Evolutionary conservation across 2,113 vertebrate species (phyloP).

Genomic region (Ciconia stormi): DNA sequence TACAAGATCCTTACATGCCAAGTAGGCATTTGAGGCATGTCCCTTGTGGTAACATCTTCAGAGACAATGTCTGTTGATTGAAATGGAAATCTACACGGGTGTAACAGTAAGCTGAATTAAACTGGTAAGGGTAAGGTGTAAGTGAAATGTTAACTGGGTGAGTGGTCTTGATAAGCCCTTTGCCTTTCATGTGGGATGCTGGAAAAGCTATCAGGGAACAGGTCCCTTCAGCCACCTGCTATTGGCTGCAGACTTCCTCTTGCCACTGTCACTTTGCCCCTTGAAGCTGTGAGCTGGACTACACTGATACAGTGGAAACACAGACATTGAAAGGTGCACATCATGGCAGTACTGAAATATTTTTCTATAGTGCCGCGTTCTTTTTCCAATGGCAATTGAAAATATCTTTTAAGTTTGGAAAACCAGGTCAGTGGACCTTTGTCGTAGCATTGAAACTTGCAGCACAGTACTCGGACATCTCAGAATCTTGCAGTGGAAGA

Average conservation of each 20-base stretch:
- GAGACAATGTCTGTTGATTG: not conserved
- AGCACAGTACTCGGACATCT: not conserved
- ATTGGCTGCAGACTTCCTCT: not conserved
- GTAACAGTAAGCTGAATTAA: not conserved
- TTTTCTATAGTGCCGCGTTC: not conserved
- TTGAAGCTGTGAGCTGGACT: not conserved
- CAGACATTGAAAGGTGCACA: not conserved
- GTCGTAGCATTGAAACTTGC: not conserved
- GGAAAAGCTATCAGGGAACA: not conserved
- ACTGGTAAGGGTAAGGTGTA: not conserved
- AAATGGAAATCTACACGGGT: not conserved
- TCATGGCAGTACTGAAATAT: not conserved
- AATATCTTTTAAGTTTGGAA: not conserved
- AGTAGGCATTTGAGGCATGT: not conserved
- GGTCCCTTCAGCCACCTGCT: not conserved
- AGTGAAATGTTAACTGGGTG: not conserved
- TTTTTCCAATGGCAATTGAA: not conserved
- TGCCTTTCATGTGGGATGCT: not conserved
- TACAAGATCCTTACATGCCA: not conserved
- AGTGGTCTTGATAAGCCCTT: not conserved
- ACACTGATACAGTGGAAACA: not conserved
- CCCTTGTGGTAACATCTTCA: not conserved
- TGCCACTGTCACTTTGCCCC: fast-evolving
- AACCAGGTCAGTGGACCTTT: not conserved
- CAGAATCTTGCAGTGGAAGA: not conserved